Percentiles rank a stretch among this genome's conserved stretches.
Conservation (phyloP, 1,140 invertebrate species). For the Liolophura sinensis region DNA sequence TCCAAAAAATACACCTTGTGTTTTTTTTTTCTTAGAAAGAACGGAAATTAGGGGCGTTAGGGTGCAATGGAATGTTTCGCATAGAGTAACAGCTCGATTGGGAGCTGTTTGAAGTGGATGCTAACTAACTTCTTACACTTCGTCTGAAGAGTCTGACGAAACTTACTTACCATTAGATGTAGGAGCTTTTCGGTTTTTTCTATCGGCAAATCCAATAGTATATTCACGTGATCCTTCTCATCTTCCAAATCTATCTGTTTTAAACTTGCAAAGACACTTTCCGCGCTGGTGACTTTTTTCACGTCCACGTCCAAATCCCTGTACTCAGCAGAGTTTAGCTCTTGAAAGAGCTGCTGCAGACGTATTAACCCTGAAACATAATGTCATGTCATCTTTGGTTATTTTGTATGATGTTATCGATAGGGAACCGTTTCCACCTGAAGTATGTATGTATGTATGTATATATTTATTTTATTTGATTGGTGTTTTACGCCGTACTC, state of each 20-base stretch:
- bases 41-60: too few species aligned
- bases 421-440: conserved; percentile 14
- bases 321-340: conserved; percentile 35
- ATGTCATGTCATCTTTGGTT: background rate
- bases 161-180: conserved; percentile 26
- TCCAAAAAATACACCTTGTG: too few species aligned
- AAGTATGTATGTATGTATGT: conserved; percentile 31
- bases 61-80: too few species aligned
- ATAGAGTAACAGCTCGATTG: too few species aligned
- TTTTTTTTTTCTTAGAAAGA: too few species aligned
- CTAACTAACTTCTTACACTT: too few species aligned
- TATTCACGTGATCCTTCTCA: conserved; percentile 20
- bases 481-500: too few species aligned
- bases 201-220: conserved; percentile 40
- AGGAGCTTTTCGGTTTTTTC: conserved; percentile 36
- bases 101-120: too few species aligned
- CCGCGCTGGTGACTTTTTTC: conserved; percentile 27
- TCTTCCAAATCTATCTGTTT: conserved; percentile 29
- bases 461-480: conserved; percentile 33
- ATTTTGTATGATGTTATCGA: background rate
- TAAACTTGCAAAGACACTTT: conserved; percentile 28
- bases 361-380: conserved; percentile 37
- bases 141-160: background rate
- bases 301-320: conserved; percentile 36
- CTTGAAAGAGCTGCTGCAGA: conserved; percentile 47